These are phyloP conservation scores for Helicoverpa zea DNA, from an alignment of 1,140 invertebrate species.

Conservation along the genomic window DNA sequence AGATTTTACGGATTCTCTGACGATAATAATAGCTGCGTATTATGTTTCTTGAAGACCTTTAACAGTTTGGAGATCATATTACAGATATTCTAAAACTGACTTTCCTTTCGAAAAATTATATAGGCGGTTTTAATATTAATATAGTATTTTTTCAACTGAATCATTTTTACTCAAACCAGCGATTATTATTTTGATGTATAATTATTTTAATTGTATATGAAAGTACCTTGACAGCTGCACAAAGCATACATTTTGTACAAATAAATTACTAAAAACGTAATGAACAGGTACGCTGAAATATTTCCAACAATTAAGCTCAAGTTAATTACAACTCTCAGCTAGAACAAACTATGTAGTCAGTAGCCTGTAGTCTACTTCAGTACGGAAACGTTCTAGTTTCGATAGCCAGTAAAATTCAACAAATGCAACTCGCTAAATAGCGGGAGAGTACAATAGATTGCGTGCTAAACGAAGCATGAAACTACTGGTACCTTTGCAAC, in stretches of 20 bases:
- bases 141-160: too few relatives aligned
- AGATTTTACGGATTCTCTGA: too few relatives aligned
- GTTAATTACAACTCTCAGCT: slow-evolving; percentile 1
- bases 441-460: slow-evolving; percentile 32
- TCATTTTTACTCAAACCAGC: too few relatives aligned
- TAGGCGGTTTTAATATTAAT: too few relatives aligned
- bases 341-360: slow-evolving; percentile 3
- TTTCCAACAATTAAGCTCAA: neutral
- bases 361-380: neutral
- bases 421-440: slow-evolving; percentile 41
- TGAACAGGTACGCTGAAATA: neutral
- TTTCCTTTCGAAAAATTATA: too few relatives aligned
- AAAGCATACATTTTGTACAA: neutral
- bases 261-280: neutral
- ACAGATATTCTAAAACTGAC: too few relatives aligned
- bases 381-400: slow-evolving; percentile 24
- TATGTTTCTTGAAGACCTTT: too few relatives aligned
- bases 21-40: too few relatives aligned
- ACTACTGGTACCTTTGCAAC: slow-evolving; percentile 7
- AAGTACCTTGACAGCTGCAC: too few relatives aligned
- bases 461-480: slow-evolving; percentile 25
- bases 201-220: too few relatives aligned
- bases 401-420: slow-evolving; percentile 30
- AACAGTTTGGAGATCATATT: too few relatives aligned
- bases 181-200: too few relatives aligned